A percentile compares a stretch with the other conserved stretches of the same genome.
phyloP scores from a whole-genome alignment of 35 echinoderm and acorn worm genomes.

The Diadema setosum region DNA sequence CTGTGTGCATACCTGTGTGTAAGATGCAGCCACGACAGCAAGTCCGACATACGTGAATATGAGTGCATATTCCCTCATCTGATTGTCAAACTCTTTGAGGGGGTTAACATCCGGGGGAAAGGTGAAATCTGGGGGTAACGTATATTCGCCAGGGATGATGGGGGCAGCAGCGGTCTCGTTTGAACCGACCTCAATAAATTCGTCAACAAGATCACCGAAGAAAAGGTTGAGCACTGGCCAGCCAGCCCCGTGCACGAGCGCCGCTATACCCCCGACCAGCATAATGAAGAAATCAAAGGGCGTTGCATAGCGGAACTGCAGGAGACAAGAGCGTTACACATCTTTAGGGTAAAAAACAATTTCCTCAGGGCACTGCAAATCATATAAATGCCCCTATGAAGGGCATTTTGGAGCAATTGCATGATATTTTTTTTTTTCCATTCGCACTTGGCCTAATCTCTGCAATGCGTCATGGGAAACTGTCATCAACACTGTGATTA shows the following conservation, averaged over 20 bases:
- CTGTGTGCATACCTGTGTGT: conserved; percentile 47
- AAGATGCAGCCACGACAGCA: conserved; percentile 50
- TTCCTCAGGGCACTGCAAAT: neutral
- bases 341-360: neutral
- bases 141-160: neutral
- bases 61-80: conserved; percentile 46
- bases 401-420: no score
- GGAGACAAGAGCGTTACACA: neutral
- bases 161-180: neutral
- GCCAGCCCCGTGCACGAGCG: conserved; percentile 61
- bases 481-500: no score
- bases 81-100: conserved; percentile 18
- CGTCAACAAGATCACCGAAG: conserved; percentile 69
- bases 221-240: conserved; percentile 73
- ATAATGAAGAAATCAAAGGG: conserved; percentile 62
- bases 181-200: conserved; percentile 37
- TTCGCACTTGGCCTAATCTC: no score
- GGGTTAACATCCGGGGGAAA: neutral
- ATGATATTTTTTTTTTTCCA: no score
- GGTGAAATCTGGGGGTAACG: neutral
- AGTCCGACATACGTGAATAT: conserved; percentile 69
- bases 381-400: neutral
- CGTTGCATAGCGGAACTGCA: conserved; percentile 65
- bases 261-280: conserved; percentile 45
- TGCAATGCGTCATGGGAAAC: no score